Evolutionary conservation across 2,113 vertebrate genomes (phyloP), one percentile per base, ranked within the genome.

Genomic region (Ctenomys sociabilis): DNA sequence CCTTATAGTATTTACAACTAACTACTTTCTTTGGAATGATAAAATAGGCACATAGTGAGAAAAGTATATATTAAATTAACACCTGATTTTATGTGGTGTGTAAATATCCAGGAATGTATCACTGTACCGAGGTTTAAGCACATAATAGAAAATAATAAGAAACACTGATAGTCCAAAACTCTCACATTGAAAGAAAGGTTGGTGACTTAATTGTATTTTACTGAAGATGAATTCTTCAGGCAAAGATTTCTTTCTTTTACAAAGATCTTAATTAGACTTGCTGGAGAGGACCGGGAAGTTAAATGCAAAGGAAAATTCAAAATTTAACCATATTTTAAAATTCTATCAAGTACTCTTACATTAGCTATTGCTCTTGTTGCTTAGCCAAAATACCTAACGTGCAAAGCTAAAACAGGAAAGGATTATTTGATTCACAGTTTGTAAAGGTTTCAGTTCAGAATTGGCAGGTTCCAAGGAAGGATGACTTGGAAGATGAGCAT

Each of bases 1-100:
- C 68, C 90, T 78, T 32, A 93, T 57, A 77, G 80, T 26, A 32
- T 77, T 83, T 54, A 49, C 80, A 91, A 54, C 10, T 63, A 91
- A 54, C 10, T 63, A 49, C 61, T 64, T n/a, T 7, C 11, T 52
- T 1, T 73, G 57, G 0, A 70, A n/a, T 2, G 32, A 32, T 3
- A 64, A 59, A 70, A 72, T 35, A 57, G 19, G 86, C 52, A n/a
- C 87, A n/a, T 30, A 88, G 85, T 16, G 73, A 94, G 14, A 40
- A 92, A 93, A 84, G 19, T 64, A 45, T 70, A 81, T 40, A 81
- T 43, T 95, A 81, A 87, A 63, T 28, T n/a, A 28, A 63, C n/a
- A 26, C 12, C 10, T 68, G 17, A 9, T 5, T 72, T 87, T 61
- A n/a, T 3, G 4, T 90, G 21, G 37, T 86, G 16, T 35, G 13